Evolutionary conservation across 2,797 vertebrate genomes (phyloP).

Genomic region (Benthosema pterotum): DNA sequence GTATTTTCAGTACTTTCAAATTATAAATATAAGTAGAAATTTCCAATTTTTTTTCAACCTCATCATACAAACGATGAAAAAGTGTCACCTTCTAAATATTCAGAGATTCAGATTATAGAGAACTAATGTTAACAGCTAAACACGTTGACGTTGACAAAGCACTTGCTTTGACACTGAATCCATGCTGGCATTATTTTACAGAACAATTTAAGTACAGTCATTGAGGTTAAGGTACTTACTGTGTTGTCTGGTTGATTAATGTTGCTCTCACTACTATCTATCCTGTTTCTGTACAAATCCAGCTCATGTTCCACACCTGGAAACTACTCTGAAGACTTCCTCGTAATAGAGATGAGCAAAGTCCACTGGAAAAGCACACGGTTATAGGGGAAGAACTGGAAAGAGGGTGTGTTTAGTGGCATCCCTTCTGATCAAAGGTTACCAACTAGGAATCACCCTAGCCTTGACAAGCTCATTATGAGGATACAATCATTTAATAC

Average conservation of each 20-base stretch:
- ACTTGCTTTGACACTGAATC: too few species aligned
- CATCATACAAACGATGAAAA: too few species aligned
- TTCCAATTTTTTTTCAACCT: too few species aligned
- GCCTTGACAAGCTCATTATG: background rate
- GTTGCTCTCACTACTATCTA: background rate
- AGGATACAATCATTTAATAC: background rate
- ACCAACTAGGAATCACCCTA: background rate
- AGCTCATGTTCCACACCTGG: conserved; percentile 27
- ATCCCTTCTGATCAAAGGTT: conserved; percentile 60
- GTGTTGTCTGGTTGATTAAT: conserved; percentile 1
- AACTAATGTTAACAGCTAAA: background rate
- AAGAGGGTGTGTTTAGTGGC: conserved; percentile 40
- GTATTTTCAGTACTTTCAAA: too few species aligned
- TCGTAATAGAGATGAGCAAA: conserved; percentile 60
- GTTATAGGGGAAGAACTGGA: conserved; percentile 1
- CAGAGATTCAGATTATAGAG: background rate
- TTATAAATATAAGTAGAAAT: too few species aligned
- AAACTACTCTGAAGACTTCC: conserved; percentile 50
- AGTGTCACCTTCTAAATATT: too few species aligned
- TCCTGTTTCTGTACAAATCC: background rate
- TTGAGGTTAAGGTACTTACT: conserved; percentile 41
- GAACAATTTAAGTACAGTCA: too few species aligned
- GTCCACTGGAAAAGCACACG: conserved; percentile 44
- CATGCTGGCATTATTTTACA: too few species aligned
- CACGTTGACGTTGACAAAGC: too few species aligned